A percentile compares a stretch with the other conserved stretches of the same genome.
Evolutionary conservation across 2,888 invertebrate genomes (phyloP).

Genomic region (Zygaena filipendulae): DNA sequence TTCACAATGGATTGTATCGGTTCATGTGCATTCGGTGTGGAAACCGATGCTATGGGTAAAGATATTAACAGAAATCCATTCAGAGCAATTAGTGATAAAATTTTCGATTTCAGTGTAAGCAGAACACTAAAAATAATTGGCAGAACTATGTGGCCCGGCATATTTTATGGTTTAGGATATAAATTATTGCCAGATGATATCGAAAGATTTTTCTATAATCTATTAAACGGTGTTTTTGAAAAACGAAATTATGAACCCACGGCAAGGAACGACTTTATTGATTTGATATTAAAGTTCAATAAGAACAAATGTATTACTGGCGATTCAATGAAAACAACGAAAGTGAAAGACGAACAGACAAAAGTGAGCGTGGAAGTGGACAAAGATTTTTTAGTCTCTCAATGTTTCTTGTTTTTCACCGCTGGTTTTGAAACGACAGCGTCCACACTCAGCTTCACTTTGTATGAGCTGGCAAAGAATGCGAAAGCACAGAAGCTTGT

Average conservation of each 20-base stretch:
- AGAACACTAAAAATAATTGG: constrained; percentile 23
- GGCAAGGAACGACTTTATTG: constrained; percentile 34
- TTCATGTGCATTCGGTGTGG: constrained; percentile 37
- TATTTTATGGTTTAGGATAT: constrained; percentile 34
- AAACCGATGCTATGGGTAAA: constrained; percentile 29
- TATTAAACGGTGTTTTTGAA: constrained; percentile 26
- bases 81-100: constrained; percentile 22
- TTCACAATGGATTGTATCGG: constrained; percentile 41
- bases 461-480: constrained; percentile 34
- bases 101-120: constrained; percentile 23
- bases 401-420: constrained; percentile 56
- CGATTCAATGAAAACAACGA: constrained; percentile 28
- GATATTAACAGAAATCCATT: constrained; percentile 25
- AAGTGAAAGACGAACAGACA: constrained; percentile 18
- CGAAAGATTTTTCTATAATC: constrained; percentile 24
- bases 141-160: constrained; percentile 32
- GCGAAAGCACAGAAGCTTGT: constrained; percentile 22
- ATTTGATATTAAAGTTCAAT: constrained; percentile 30
- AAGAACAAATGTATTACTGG: constrained; percentile 26
- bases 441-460: constrained; percentile 23
- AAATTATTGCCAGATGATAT: constrained; percentile 23
- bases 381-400: constrained; percentile 53
- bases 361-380: constrained; percentile 29
- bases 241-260: constrained; percentile 26
- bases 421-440: constrained; percentile 42